Evolutionary conservation across 1,140 invertebrate genomes (phyloP).

Genomic region (Drosophila ercepeae): DNA sequence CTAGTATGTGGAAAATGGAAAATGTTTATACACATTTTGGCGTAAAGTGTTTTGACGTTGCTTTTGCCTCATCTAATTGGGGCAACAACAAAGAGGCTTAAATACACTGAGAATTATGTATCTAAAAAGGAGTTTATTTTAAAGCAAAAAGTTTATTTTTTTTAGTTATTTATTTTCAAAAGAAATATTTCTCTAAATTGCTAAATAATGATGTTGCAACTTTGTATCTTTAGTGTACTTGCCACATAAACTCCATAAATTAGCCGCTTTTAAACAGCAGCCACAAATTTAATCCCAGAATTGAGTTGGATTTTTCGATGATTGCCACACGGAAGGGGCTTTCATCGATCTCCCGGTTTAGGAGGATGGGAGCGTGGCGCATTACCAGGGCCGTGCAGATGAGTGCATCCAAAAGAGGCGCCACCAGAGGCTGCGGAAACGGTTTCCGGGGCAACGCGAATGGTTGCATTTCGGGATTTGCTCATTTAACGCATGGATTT

Average conservation of each 20-base stretch:
- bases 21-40: constrained; percentile 4
- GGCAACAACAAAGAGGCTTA: neutral
- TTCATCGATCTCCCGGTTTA: constrained; percentile 1
- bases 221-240: neutral
- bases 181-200: too few relatives aligned
- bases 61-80: constrained; percentile 20
- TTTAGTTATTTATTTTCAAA: too few relatives aligned
- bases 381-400: constrained; percentile 2
- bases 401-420: neutral
- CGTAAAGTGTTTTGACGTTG: neutral
- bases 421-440: neutral
- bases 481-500: constrained; percentile 17
- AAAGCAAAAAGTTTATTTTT: too few relatives aligned
- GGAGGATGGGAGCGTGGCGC: neutral
- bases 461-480: constrained; percentile 5
- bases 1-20: neutral
- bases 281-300: neutral
- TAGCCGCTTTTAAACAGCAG: neutral
- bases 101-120: neutral
- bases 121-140: too few relatives aligned
- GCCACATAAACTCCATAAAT: neutral
- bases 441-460: constrained; percentile 14
- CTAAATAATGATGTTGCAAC: too few relatives aligned
- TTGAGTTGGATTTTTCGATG: neutral
- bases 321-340: neutral